These are phyloP conservation scores for Aphelocoma coerulescens DNA, from an alignment of 2,113 vertebrate genomes.

Conservation along the genomic window DNA sequence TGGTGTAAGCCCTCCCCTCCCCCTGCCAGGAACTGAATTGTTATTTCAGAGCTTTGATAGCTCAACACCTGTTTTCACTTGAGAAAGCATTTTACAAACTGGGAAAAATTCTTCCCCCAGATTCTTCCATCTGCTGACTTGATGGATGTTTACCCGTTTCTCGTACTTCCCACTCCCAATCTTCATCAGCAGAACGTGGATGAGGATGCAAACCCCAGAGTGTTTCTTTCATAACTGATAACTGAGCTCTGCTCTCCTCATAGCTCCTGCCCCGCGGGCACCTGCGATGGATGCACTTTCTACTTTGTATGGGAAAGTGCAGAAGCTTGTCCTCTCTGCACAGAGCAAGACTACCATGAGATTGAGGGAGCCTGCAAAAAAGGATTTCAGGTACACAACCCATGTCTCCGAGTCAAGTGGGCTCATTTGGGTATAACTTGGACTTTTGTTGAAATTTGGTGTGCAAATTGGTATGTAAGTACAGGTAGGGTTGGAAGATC, in stretches of 20 bases:
- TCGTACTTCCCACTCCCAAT: background rate
- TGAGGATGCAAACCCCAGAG: background rate
- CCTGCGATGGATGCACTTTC: slow-evolving; percentile 92
- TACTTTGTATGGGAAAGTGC: slow-evolving; percentile 93
- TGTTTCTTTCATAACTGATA: background rate
- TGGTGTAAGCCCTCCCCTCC: background rate
- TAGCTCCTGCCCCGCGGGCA: slow-evolving; percentile 90
- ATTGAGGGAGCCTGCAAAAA: slow-evolving; percentile 93
- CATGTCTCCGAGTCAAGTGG: background rate
- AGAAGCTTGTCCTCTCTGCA: slow-evolving; percentile 92
- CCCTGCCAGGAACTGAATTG: background rate
- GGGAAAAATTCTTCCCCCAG: background rate
- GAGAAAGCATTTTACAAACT: background rate
- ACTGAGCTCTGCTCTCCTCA: background rate
- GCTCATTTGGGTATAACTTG: background rate
- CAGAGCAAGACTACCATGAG: slow-evolving; percentile 85
- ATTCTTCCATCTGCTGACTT: background rate
- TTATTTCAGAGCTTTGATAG: background rate
- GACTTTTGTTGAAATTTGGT: background rate
- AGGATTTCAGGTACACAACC: slow-evolving; percentile 82
- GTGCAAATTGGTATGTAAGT: background rate
- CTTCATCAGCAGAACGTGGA: background rate
- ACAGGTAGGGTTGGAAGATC: background rate
- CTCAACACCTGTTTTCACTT: background rate
- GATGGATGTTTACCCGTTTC: background rate